phyloP scores from a whole-genome alignment of 1,140 invertebrate genomes.

The Pissodes strobi region DNA sequence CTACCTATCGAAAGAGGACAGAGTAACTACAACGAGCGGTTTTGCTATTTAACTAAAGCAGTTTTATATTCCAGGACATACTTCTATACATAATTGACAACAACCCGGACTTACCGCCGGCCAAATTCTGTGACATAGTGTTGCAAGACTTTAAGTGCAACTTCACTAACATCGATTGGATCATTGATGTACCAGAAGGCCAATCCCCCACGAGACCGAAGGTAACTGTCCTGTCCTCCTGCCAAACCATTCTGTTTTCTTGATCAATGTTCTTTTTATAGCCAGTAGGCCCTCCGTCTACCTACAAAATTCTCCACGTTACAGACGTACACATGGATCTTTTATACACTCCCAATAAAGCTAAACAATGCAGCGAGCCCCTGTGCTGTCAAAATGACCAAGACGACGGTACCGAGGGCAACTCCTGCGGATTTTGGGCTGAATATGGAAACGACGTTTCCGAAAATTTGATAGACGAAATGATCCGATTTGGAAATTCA shows the following conservation, averaged over 20 bases:
- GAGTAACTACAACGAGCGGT: too few relatives aligned
- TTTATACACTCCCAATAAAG: constrained; percentile 67
- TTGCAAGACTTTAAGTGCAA: constrained; percentile 57
- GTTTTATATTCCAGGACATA: constrained; percentile 27
- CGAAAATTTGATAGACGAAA: constrained; percentile 32
- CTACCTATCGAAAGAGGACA: too few relatives aligned
- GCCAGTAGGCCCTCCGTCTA: constrained; percentile 70
- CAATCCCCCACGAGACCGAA: constrained; percentile 21
- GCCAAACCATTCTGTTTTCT: background rate
- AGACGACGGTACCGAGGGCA: constrained; percentile 57
- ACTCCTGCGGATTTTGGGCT: constrained; percentile 76
- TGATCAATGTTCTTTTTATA: constrained; percentile 59
- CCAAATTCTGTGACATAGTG: constrained; percentile 61
- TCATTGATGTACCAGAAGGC: constrained; percentile 58
- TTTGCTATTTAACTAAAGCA: background rate
- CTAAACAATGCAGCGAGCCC: constrained; percentile 73
- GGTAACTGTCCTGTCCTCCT: background rate
- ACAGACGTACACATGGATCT: constrained; percentile 83
- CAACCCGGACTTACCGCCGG: constrained; percentile 56
- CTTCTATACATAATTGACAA: constrained; percentile 57
- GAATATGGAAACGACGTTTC: constrained; percentile 74
- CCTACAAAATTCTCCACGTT: constrained; percentile 69
- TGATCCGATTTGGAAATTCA: constrained; percentile 30
- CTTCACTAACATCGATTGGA: constrained; percentile 60
- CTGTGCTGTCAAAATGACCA: constrained; percentile 72